Evolutionary conservation across 2,888 invertebrate genomes (phyloP), one percentile per base, ranked within the genome.

Genomic region (Drosophila histrio): DNA sequence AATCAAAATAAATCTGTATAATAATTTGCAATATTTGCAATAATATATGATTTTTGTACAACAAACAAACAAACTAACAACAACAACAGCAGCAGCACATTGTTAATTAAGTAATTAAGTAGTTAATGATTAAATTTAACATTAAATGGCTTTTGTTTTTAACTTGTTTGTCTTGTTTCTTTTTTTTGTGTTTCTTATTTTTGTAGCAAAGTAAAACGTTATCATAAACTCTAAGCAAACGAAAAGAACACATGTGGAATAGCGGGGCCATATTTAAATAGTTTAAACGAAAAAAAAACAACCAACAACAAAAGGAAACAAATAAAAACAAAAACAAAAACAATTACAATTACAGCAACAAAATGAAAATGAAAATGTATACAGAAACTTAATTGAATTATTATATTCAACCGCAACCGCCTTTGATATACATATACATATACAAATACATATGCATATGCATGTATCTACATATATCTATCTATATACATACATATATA

Each of bases 241-340:
- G 54, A 87, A 77, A 69, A 77, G 82, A 87, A 90, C 79, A 57
- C 53, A 80, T 91, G 91, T 91, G 91, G 91, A 91, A 91, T 91
- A 91, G 91, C 91, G 91, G 91, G 91, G 91, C 91, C 91, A 91
- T 91, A 91, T 90, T 89, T 89, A 88, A 89, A 88, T 89, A 86
- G 88, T 85, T 85, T 66, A 87, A 82, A 62, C 21, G 38, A 63
- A 63, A 65, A 34, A 61, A 58, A 80, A 65, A 58, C 58, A 52
- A 73, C 63, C 59, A 52, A 77, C 39, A 67, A 50, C 60, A 60
- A 61, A 64, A 32, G 17, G 26, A 36, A 62, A 50, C 5, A 50
- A 57, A 43, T 34, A 54, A 58, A 57, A 61, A 62, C 6, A 6
- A 46, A 52, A 34, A 49, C 52, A n/a, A n/a, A n/a, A n/a, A n/a